A percentile compares a stretch with the other conserved stretches of the same genome.
phyloP scores from a whole-genome alignment of 1,140 invertebrate genomes.

The Drosophila oshimai region DNA sequence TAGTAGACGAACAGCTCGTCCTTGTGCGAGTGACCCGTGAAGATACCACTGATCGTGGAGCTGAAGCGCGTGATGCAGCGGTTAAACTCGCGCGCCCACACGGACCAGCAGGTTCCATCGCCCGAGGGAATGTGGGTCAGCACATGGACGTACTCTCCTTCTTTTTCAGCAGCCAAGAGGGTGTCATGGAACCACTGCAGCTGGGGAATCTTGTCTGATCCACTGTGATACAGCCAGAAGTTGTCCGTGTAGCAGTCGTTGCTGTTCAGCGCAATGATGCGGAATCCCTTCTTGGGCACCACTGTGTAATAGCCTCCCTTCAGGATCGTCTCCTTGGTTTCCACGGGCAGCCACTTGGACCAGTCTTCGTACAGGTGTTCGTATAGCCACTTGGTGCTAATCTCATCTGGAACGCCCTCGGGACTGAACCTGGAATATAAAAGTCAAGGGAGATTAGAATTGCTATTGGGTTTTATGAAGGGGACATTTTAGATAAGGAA shows the following conservation, averaged over 20 bases:
- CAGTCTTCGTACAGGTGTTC: conserved; percentile 86
- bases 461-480: background rate
- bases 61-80: conserved; percentile 86
- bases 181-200: conserved; percentile 90
- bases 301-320: conserved; percentile 89
- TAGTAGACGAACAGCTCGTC: conserved; percentile 90
- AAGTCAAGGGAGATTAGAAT: background rate
- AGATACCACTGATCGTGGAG: conserved; percentile 89
- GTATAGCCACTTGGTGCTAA: conserved; percentile 89
- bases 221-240: conserved; percentile 85
- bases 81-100: conserved; percentile 87
- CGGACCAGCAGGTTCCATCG: conserved; percentile 86
- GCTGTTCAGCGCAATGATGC: conserved; percentile 89
- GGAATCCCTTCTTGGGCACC: conserved; percentile 85
- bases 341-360: conserved; percentile 86
- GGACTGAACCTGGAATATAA: conserved; percentile 56
- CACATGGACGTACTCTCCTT: conserved; percentile 90
- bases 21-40: conserved; percentile 91
- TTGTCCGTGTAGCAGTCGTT: conserved; percentile 89
- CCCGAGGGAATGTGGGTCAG: conserved; percentile 92
- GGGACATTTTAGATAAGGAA: conserved; percentile 67
- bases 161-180: conserved; percentile 88
- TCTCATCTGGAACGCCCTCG: conserved; percentile 42
- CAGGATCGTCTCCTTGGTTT: conserved; percentile 85
- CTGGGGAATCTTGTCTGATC: conserved; percentile 84